phyloP scores from a whole-genome alignment of 2,797 vertebrate genomes.

The Semaprochilodus insignis region DNA sequence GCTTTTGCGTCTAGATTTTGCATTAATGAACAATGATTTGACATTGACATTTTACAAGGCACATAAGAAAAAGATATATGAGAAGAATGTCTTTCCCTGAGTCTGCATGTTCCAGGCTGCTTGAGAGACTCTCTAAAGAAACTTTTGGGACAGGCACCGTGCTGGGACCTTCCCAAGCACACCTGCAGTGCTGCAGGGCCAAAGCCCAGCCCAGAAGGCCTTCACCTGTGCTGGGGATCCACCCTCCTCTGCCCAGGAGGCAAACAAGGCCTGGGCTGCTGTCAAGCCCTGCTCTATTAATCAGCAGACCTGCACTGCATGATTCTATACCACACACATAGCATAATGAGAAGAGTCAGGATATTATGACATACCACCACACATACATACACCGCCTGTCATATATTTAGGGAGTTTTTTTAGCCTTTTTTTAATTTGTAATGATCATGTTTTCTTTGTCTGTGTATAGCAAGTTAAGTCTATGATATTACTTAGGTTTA shows the following conservation, averaged over 20 bases:
- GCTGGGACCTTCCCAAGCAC: conserved; percentile 58
- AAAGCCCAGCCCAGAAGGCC: conserved; percentile 71
- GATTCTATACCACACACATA: conserved; percentile 57
- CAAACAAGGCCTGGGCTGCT: conserved; percentile 73
- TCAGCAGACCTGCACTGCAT: conserved; percentile 67
- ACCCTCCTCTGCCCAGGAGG: conserved; percentile 71
- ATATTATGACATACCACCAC: too few species aligned
- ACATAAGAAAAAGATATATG: not conserved
- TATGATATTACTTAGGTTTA: too few species aligned
- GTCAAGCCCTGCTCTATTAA: conserved; percentile 77
- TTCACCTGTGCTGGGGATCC: conserved; percentile 81
- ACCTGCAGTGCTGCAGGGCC: conserved; percentile 79
- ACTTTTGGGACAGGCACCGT: not conserved
- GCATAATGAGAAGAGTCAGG: not conserved
- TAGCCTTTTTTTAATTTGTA: not conserved
- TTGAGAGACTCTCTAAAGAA: conserved; percentile 6
- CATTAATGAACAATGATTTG: not conserved
- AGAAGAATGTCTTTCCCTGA: conserved; percentile 44
- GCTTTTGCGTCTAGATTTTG: not conserved
- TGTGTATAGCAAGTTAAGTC: not conserved
- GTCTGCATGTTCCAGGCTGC: conserved; percentile 47
- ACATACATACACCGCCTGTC: not conserved
- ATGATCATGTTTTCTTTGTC: not conserved
- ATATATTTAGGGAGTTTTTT: not conserved
- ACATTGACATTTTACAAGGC: not conserved